A percentile compares a stretch with the other conserved stretches of the same genome.
These are phyloP conservation scores for Oreochromis spilurus DNA, from an alignment of 2,113 vertebrate species.

Conservation along the genomic window DNA sequence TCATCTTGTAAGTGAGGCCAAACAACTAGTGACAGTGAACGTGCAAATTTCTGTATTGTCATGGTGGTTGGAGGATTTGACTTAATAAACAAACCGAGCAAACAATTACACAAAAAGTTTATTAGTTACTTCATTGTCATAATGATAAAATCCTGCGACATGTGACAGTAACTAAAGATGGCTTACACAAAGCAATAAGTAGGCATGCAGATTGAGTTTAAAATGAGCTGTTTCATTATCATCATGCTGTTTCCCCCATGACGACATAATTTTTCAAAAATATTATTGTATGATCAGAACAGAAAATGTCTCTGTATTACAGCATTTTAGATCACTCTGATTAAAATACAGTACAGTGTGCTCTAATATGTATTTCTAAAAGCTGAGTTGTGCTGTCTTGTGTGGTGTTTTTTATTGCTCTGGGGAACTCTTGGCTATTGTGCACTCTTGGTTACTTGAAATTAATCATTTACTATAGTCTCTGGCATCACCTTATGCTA, in stretches of 20 bases:
- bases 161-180: neutral
- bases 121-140: neutral
- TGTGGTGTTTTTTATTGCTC: neutral
- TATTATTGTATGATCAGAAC: neutral
- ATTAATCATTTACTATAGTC: neutral
- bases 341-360: neutral
- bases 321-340: neutral
- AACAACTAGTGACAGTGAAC: neutral
- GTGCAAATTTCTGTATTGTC: neutral
- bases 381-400: neutral
- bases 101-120: neutral
- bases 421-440: neutral
- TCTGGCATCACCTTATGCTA: neutral
- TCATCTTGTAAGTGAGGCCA: neutral
- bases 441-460: neutral
- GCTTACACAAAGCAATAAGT: neutral
- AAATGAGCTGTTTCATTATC: neutral
- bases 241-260: neutral
- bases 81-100: neutral
- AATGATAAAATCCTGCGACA: neutral
- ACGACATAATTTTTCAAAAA: accelerated
- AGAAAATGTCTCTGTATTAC: neutral
- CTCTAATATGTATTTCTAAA: neutral
- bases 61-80: neutral
- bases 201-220: neutral